Base-by-base conservation (phyloP, 2,888 invertebrate genomes). In the Epirrhoe tristata region DNA sequence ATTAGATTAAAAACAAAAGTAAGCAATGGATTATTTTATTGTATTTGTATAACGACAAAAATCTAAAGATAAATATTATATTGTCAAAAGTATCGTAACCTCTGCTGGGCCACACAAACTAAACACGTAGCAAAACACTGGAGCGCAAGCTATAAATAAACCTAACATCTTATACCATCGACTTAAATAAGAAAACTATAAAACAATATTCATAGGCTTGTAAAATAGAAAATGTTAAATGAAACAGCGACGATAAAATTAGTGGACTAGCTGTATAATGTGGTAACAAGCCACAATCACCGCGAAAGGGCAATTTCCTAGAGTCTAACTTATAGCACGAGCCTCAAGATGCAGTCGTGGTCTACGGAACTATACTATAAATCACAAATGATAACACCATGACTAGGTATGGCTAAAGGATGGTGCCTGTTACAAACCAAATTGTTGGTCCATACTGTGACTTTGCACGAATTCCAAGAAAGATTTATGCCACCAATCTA, bases 221-320 rank as follows among this genome's bases (percentile, higher is more conserved):
- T 12, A 7, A 7, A 6, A 34, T 43, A 43, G 36, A 7, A 43
- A 43, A 43, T 43, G 0, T 10, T 43, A 43, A 12, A 43, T 12
- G 12, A 43, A 43, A 5, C 12, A 12, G 39, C 39, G 12, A 43
- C 39, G 7, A 8, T 36, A 43, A 12, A 43, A 36, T 36, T 36
- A 55, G 10, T 63, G 67, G 39, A 39, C 60, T 31, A 63, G 59
- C 67, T 67, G 60, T 32, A 34, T n/a, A 10, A 58, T 52, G 6
- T 8, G 39, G 32, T 7, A 55, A 51, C 83, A 79, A 78, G 81
- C 84, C 81, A 87, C 87, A 90, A 89, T 91, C 86, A 89, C 86
- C 85, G 85, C 81, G 84, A 87, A 89, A 85, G 86, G 82, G 89
- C 87, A 92, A 92, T 91, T 92, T 91, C 82, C 87, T 83, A 85